Evolutionary conservation across 2,888 invertebrate species (phyloP).

Genomic region (Oligia latruncula): DNA sequence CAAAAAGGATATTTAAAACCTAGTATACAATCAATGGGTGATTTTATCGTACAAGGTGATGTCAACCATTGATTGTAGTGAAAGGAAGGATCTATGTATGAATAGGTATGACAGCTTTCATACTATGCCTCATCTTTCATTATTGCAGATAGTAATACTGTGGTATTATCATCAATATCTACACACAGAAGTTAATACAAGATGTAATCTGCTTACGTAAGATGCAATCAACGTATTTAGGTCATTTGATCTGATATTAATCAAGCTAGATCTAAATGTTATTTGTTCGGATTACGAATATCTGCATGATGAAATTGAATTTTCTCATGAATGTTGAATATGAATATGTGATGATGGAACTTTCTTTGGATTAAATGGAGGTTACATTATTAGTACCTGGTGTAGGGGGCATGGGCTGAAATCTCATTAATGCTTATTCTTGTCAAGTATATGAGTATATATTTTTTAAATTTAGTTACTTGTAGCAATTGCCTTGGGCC

Average conservation of each 20-base stretch:
- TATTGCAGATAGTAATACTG: not conserved
- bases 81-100: not conserved
- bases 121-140: not conserved
- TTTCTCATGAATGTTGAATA: conserved; percentile 31
- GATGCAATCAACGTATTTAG: conserved; percentile 43
- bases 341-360: conserved; percentile 29
- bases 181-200: not conserved
- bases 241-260: conserved; percentile 47
- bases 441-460: not conserved
- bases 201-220: conserved; percentile 37
- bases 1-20: not conserved
- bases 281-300: conserved; percentile 28
- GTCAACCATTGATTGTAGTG: no score
- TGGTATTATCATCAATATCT: not conserved
- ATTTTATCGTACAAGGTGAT: not conserved
- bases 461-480: not conserved
- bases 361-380: conserved; percentile 22
- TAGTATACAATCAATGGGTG: not conserved
- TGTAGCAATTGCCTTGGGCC: not conserved
- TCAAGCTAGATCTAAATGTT: conserved; percentile 29
- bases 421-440: not conserved
- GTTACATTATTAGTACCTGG: conserved; percentile 23
- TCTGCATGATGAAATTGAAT: conserved; percentile 38
- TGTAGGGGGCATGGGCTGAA: not conserved
- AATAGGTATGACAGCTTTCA: not conserved